These are phyloP conservation scores for Myiotriccus ornatus DNA, from an alignment of 2,797 vertebrate genomes.

Conservation along the genomic window DNA sequence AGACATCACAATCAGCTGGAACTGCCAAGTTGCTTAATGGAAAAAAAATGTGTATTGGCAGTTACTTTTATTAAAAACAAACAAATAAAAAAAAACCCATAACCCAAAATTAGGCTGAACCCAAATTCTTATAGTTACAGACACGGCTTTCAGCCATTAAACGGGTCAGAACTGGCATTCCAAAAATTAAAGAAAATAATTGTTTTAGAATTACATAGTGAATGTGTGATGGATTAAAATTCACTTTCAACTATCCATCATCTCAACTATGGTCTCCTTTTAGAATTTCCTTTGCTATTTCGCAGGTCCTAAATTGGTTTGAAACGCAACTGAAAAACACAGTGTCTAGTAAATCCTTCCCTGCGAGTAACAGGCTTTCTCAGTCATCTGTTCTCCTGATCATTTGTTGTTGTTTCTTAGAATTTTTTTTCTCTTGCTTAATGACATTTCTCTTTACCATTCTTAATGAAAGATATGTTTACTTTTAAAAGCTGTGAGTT, in stretches of 20 bases:
- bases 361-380: background rate
- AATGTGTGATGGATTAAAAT: background rate
- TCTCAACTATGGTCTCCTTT: background rate
- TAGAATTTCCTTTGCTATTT: background rate
- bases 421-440: background rate
- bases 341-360: background rate
- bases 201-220: background rate
- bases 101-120: background rate
- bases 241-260: background rate
- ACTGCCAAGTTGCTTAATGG: slow-evolving; percentile 14
- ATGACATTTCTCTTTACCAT: background rate
- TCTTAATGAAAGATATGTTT: background rate
- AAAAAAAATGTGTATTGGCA: background rate
- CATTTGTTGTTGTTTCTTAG: background rate
- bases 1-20: background rate
- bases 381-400: background rate
- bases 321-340: background rate
- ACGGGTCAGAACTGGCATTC: background rate
- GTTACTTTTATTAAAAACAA: background rate
- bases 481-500: background rate
- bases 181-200: background rate
- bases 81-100: too few species aligned
- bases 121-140: background rate
- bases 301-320: background rate
- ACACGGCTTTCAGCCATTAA: background rate